These are phyloP conservation scores for Mylabris phalerata DNA, from an alignment of 1,140 invertebrate genomes.

Conservation along the genomic window DNA sequence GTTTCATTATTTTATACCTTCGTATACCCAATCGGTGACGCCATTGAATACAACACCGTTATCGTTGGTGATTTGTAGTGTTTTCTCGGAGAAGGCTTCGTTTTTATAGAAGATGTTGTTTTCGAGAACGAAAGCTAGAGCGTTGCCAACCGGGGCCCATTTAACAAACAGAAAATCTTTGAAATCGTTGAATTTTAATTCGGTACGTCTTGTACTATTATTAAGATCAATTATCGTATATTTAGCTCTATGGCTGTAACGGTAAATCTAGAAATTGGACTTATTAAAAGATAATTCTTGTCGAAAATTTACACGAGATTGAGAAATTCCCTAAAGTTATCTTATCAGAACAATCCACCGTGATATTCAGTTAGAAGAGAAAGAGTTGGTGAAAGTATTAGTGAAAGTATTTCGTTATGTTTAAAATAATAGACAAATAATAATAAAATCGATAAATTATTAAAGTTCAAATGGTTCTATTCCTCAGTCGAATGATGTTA, in stretches of 20 bases:
- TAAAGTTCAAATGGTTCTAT: too few species aligned
- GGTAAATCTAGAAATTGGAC: slow-evolving; percentile 46
- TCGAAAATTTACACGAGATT: neutral
- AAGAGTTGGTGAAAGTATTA: too few species aligned
- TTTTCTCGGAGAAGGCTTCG: slow-evolving; percentile 3
- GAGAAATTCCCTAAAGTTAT: too few species aligned
- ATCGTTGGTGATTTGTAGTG: slow-evolving; percentile 44
- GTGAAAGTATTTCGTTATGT: too few species aligned
- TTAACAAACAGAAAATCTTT: slow-evolving; percentile 45
- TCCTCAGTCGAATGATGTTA: too few species aligned
- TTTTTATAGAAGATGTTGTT: slow-evolving; percentile 64
- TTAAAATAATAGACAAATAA: too few species aligned
- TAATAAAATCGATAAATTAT: too few species aligned
- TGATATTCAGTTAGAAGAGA: too few species aligned
- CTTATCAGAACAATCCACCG: too few species aligned
- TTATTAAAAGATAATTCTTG: slow-evolving; percentile 32
- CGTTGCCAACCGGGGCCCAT: slow-evolving; percentile 67
- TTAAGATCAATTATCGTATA: slow-evolving; percentile 51
- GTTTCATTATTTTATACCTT: slow-evolving; percentile 47
- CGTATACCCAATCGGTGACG: slow-evolving; percentile 75
- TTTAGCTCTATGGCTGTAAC: slow-evolving; percentile 50
- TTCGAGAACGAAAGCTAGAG: slow-evolving; percentile 65
- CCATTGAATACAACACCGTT: slow-evolving; percentile 62
- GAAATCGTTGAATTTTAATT: slow-evolving; percentile 8
- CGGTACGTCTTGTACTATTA: slow-evolving; percentile 37